Conservation (phyloP, 2,797 vertebrate species). For the Hapalemur alaotrensis region DNA sequence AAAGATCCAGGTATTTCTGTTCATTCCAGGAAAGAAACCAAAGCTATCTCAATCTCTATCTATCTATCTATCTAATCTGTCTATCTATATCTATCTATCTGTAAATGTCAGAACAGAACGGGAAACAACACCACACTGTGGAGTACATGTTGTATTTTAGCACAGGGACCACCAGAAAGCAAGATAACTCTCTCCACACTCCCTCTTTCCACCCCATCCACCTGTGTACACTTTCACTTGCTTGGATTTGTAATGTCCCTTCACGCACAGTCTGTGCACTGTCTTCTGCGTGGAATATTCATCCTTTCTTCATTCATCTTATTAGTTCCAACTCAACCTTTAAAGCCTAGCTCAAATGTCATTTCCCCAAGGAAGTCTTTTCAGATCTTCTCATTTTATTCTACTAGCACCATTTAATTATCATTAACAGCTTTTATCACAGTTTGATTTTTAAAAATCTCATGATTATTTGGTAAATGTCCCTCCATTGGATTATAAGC, state of each 20-base stretch:
- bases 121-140: not conserved
- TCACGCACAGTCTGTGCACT: not conserved
- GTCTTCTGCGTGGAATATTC: not conserved
- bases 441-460: not conserved
- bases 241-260: not conserved
- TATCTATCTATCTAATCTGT: not conserved
- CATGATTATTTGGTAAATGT: not conserved
- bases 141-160: not conserved
- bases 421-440: not conserved
- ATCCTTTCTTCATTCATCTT: not conserved
- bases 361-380: not conserved
- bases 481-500: not conserved
- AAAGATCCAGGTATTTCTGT: not conserved
- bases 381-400: not conserved
- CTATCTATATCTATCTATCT: not conserved
- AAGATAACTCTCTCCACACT: not conserved
- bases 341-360: not conserved
- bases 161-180: not conserved
- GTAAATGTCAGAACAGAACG: not conserved
- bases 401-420: not conserved
- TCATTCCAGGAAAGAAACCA: not conserved
- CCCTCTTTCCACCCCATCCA: not conserved
- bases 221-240: not conserved
- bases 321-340: not conserved
- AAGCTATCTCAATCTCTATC: not conserved